Conservation (phyloP, 2,888 invertebrate species). For the Temnothorax ravouxi region DNA sequence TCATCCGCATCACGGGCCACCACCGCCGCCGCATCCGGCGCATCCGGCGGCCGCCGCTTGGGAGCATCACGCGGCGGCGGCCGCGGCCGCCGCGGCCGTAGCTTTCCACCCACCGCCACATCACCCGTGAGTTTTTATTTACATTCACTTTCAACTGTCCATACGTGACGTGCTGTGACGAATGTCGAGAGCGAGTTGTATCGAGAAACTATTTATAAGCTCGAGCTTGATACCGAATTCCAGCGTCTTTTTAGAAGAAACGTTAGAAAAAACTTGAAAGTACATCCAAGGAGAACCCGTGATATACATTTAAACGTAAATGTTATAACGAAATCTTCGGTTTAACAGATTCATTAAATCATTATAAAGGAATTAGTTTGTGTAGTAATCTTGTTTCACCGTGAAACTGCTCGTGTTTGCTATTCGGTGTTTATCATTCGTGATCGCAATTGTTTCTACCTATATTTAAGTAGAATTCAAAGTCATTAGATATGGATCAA, state of each 20-base stretch:
- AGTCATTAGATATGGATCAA: slow-evolving; percentile 33
- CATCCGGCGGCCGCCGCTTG: slow-evolving; percentile 88
- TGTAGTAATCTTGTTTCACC: neutral
- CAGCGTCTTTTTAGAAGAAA: too few relatives aligned
- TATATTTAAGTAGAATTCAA: slow-evolving; percentile 16
- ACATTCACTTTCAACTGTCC: neutral
- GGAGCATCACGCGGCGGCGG: slow-evolving; percentile 87
- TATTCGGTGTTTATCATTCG: neutral
- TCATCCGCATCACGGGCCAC: slow-evolving; percentile 84
- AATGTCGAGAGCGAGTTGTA: neutral
- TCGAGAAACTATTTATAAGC: neutral
- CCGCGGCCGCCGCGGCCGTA: slow-evolving; percentile 88
- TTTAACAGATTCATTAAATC: slow-evolving; percentile 1
- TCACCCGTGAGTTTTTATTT: slow-evolving; percentile 82
- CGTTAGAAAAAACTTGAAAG: neutral
- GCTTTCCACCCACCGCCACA: slow-evolving; percentile 87
- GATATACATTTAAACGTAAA: neutral
- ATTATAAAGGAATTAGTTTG: neutral
- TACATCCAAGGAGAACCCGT: neutral
- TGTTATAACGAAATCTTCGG: neutral
- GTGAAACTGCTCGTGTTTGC: neutral
- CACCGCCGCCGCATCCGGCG: slow-evolving; percentile 85
- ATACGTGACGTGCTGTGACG: neutral
- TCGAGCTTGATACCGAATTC: too few relatives aligned
- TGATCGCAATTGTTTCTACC: neutral